These are phyloP conservation scores for Slavum lentiscoides DNA, from an alignment of 2,888 invertebrate genomes.

Conservation along the genomic window DNA sequence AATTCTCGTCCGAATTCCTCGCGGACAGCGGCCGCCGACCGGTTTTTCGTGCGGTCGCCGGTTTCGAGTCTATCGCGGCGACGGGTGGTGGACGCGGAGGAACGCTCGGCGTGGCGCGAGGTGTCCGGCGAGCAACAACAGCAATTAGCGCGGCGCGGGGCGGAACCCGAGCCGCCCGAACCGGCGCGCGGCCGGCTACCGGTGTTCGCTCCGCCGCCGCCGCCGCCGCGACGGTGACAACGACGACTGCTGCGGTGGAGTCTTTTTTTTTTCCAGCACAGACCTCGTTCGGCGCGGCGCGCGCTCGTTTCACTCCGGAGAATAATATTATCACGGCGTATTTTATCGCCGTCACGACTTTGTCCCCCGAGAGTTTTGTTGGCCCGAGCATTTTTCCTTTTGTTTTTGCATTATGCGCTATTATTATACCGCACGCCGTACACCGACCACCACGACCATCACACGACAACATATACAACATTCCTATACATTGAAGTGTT, in stretches of 20 bases:
- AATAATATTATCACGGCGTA: too few species aligned
- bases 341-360: too few species aligned
- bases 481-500: too few species aligned
- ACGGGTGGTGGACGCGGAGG: not conserved
- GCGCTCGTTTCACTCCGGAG: too few species aligned
- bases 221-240: conserved; percentile 15
- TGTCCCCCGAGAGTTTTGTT: too few species aligned
- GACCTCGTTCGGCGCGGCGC: too few species aligned
- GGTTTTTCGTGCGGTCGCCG: conserved; percentile 39
- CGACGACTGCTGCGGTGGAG: not conserved
- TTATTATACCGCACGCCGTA: too few species aligned
- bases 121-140: conserved; percentile 34
- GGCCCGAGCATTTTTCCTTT: too few species aligned
- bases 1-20: conserved; percentile 33
- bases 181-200: conserved; percentile 10
- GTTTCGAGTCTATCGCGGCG: not conserved
- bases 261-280: too few species aligned
- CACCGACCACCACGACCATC: too few species aligned
- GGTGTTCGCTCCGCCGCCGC: conserved; percentile 6
- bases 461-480: too few species aligned
- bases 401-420: too few species aligned
- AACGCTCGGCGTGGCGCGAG: conserved; percentile 3
- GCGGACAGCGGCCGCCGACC: conserved; percentile 32
- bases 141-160: conserved; percentile 49
- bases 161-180: conserved; percentile 19